Conservation (phyloP, 2,113 vertebrate genomes). For the Lophura nycthemera region DNA sequence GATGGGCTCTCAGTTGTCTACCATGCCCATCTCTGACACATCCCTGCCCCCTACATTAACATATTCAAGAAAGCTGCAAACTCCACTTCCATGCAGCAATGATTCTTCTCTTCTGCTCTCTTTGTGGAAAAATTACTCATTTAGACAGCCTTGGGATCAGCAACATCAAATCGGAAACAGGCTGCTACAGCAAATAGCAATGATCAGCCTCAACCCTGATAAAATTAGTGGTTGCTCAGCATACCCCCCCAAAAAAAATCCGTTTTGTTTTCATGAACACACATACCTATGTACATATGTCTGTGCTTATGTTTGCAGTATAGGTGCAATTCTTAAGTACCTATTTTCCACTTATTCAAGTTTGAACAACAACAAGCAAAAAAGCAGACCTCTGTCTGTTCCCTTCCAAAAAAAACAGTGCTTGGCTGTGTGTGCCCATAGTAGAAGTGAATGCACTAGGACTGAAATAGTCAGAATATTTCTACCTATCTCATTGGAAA, state of each 20-base stretch:
- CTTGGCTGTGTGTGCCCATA: neutral
- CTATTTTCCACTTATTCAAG: neutral
- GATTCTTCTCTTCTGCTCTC: neutral
- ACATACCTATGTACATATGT: accelerated
- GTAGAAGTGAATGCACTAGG: neutral
- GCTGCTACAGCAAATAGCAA: neutral
- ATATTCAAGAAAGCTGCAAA: neutral
- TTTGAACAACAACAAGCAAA: neutral
- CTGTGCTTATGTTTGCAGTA: neutral
- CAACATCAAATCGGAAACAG: neutral
- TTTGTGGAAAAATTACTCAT: neutral
- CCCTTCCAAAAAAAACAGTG: neutral
- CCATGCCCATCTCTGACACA: neutral
- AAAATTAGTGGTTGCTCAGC: neutral
- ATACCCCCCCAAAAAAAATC: neutral
- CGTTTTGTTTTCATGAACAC: neutral
- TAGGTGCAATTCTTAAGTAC: neutral
- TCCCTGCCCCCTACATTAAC: neutral
- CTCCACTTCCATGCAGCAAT: neutral
- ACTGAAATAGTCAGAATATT: neutral
- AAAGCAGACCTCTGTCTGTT: neutral
- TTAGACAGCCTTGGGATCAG: slow-evolving; percentile 3
- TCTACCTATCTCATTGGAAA: neutral
- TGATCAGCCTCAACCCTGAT: neutral
- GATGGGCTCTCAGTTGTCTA: neutral